These are phyloP conservation scores for Poeciliopsis retropinna DNA, from an alignment of 2,113 vertebrate species.

Conservation along the genomic window DNA sequence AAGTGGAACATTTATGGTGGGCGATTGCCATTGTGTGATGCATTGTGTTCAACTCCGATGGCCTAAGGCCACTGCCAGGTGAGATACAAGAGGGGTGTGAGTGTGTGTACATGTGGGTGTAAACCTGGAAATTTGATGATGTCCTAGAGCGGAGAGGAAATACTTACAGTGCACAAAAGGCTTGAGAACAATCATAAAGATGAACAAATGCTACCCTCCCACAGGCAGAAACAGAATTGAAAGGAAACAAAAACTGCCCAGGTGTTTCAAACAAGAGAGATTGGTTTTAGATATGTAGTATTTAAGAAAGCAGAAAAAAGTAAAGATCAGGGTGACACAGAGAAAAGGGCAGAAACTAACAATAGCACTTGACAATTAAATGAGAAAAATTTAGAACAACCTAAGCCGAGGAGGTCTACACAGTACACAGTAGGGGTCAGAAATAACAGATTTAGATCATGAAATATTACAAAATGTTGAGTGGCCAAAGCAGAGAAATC, in stretches of 20 bases:
- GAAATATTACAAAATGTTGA: no score
- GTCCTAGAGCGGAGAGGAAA: conserved; percentile 60
- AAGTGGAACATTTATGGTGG: conserved; percentile 21
- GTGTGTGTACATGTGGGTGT: conserved; percentile 21
- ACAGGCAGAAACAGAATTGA: conserved; percentile 57
- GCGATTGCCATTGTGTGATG: conserved; percentile 14
- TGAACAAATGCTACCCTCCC: conserved; percentile 62
- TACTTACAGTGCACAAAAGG: conserved; percentile 67
- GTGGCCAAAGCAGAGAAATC: no score
- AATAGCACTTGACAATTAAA: conserved; percentile 15
- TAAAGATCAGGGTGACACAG: conserved; percentile 33
- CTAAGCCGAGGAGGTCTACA: conserved; percentile 2
- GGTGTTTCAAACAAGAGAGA: conserved; percentile 64
- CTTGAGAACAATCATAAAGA: conserved; percentile 62
- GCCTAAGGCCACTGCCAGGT: conserved; percentile 56
- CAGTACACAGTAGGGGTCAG: no score
- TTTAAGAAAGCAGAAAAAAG: conserved; percentile 59
- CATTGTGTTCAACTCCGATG: conserved; percentile 26
- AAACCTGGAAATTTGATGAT: conserved; percentile 72
- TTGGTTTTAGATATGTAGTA: conserved; percentile 54
- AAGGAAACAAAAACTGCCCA: conserved; percentile 45
- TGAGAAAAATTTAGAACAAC: conserved; percentile 9
- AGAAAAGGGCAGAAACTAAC: conserved; percentile 19
- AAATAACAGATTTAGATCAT: no score
- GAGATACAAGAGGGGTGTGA: conserved; percentile 37